phyloP scores from a whole-genome alignment of 2,797 vertebrate genomes.

The Muscicapa comitata region DNA sequence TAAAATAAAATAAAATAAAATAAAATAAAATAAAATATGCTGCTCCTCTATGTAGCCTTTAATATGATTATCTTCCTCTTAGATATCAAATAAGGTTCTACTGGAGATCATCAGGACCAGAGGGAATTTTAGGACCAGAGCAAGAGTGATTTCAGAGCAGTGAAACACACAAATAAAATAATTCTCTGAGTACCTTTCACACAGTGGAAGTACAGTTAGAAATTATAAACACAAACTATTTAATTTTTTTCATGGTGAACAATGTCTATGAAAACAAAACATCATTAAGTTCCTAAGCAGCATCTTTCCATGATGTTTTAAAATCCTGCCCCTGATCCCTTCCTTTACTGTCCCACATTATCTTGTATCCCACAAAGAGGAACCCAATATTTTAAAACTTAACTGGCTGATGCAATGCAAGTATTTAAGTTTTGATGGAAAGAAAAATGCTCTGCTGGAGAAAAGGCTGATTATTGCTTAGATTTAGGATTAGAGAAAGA shows the following conservation, averaged over 20 bases:
- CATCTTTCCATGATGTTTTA: accelerated
- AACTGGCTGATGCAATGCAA: neutral
- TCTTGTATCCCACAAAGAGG: neutral
- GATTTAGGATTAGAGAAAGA: neutral
- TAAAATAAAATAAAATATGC: no score
- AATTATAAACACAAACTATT: neutral
- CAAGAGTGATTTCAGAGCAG: neutral
- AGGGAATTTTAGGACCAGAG: neutral
- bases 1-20: neutral
- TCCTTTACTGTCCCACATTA: neutral
- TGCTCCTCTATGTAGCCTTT: neutral
- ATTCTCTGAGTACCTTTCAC: neutral
- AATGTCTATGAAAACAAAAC: neutral
- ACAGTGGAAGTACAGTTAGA: neutral
- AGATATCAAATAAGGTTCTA: neutral
- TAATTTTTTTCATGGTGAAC: neutral
- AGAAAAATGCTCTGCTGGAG: neutral
- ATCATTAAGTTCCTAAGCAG: neutral
- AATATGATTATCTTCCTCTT: neutral
- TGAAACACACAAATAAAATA: neutral
- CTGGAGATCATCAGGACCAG: neutral
- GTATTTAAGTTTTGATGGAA: neutral
- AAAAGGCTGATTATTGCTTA: neutral
- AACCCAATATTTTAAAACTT: neutral
- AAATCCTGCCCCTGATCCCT: neutral